Percentiles rank a stretch among this genome's conserved stretches.
Evolutionary conservation across 1,140 invertebrate genomes (phyloP).

Genomic region (Dolichoris vasculosae): DNA sequence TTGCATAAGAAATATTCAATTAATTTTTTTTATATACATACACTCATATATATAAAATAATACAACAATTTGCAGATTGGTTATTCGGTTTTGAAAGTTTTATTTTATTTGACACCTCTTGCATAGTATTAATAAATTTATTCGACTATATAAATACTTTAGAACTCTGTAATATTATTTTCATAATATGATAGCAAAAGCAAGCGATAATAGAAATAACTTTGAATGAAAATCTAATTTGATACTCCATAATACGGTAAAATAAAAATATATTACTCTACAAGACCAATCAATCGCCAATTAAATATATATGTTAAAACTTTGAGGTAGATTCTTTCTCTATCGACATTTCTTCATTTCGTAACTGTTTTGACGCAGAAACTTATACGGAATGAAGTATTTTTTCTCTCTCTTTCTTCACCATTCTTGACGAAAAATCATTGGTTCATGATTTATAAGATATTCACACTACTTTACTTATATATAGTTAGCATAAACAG

Average conservation of each 20-base stretch:
- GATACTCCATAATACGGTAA: not conserved
- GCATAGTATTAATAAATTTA: too few species aligned
- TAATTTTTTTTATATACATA: too few species aligned
- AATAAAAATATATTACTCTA: not conserved
- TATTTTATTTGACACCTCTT: too few species aligned
- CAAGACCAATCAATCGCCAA: conserved; percentile 24
- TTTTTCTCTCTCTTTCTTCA: not conserved
- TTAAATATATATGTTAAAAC: conserved; percentile 18
- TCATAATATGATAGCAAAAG: not conserved
- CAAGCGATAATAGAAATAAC: not conserved
- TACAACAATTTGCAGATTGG: too few species aligned
- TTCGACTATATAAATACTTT: not conserved
- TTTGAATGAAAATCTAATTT: not conserved
- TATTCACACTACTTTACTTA: not conserved
- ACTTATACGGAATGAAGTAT: not conserved
- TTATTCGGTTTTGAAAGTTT: too few species aligned
- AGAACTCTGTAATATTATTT: not conserved
- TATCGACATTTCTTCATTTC: conserved; percentile 44
- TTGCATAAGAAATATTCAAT: too few species aligned
- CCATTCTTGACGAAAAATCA: conserved; percentile 14
- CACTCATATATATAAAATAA: too few species aligned
- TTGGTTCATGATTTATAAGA: conserved; percentile 42
- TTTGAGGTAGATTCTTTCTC: conserved; percentile 17
- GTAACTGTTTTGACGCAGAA: not conserved
- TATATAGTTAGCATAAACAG: conserved; percentile 17